A percentile compares a stretch with the other conserved stretches of the same genome.
Conservation (phyloP, 2,888 invertebrate genomes). For the Tachina lurida region DNA sequence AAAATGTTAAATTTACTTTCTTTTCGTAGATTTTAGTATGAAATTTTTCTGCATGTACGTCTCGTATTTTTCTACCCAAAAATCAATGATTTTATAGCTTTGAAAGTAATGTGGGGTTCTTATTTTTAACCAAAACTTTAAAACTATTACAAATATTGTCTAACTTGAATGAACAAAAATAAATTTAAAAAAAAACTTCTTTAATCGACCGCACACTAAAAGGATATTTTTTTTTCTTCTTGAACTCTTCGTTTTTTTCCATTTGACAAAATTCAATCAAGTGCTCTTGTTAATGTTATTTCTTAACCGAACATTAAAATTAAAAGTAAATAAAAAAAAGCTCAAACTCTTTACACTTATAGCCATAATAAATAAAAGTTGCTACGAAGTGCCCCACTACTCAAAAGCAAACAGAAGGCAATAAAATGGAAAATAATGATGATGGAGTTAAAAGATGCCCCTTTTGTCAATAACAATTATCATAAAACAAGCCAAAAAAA, state of each 20-base stretch:
- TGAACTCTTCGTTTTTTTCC: background rate
- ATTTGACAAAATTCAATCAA: constrained; percentile 19
- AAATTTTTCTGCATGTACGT: no score
- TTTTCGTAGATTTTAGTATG: no score
- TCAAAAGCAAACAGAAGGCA: constrained; percentile 29
- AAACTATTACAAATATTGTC: no score
- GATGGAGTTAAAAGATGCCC: constrained; percentile 54
- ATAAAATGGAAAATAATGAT: constrained; percentile 39
- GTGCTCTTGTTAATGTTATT: constrained; percentile 1
- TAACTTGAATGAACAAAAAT: no score
- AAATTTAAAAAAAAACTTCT: no score
- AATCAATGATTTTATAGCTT: no score
- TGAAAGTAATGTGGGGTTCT: no score
- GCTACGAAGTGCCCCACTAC: background rate
- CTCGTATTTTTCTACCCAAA: no score
- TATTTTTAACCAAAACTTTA: no score
- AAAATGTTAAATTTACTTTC: no score
- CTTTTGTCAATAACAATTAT: constrained; percentile 40
- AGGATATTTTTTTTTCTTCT: background rate
- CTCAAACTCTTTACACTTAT: background rate
- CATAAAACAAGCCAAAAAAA: constrained; percentile 35
- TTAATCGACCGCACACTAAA: no score
- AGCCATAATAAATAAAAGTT: background rate
- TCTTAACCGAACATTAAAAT: constrained; percentile 29
- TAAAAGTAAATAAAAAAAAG: constrained; percentile 12